Base-by-base conservation (phyloP, 2,888 invertebrate species). In the Hoplodrina ambigua region DNA sequence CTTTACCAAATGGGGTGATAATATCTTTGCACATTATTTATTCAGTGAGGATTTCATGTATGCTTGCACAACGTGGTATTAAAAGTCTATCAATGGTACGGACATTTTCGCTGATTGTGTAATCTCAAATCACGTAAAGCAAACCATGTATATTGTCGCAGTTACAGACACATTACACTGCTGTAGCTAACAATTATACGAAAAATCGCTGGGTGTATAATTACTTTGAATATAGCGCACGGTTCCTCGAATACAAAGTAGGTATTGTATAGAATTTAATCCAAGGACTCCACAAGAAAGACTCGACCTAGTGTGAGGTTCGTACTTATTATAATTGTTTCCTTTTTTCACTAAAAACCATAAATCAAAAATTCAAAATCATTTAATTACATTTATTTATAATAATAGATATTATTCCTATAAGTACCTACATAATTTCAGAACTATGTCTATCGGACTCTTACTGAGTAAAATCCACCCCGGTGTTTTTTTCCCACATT, bases 11-110 rank as follows among this genome's bases (percentile, higher is more conserved):
- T 61, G 72, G 44, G 7, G 59, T 37, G 87, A 88, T 88, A 85
- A n/a, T 57, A 87, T 87, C 85, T 75, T 67, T 78, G 55, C 30
- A 65, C 72, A 82, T 88, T 82, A 87, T 80, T 87, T 83, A 88
- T 88, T 87, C 86, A 88, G 63, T 68, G 58, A 57, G 46, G 52
- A 44, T 70, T 68, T 72, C 73, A 61, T 80, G 79, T 84, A 52
- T 65, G 61, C 65, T 73, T 80, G 78, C 72, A 81, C 61, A 83
- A 82, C 73, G 61, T 81, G 50, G 61, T 70, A 78, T 85, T 85
- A 84, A 83, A 85, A 75, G 30, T 72, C 72, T 80, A 84, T 85
- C 65, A 83, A 56, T 33, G 75, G 53, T 41, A 58, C n/a, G 76
- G 80, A 74, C 58, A 63, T 72, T 82, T 75, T 80, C 59, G 64